Base-by-base conservation (phyloP, 92 coral and sea anemone genomes). In the Micromussa lordhowensis region DNA sequence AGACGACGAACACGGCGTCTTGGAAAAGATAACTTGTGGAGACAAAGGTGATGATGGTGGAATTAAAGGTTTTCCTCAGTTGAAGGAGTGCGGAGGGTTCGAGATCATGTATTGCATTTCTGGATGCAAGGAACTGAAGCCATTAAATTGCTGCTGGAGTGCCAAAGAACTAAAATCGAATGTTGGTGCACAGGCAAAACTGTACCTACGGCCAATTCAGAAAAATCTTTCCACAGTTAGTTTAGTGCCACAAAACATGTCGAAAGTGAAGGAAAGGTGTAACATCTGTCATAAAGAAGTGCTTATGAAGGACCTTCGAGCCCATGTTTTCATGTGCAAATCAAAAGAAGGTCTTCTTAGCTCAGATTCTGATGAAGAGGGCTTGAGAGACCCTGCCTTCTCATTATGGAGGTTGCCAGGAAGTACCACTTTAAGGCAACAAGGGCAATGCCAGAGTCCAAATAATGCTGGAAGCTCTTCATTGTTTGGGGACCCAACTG, bases 51-150 rank as follows among this genome's bases (percentile, higher is more conserved):
- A 89, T 48, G 79, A 92, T 74, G 95, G 93, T 16, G 85, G 82
- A 57, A 32, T 57, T 22, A 77, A 81, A 63, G 95, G 91, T 58
- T 89, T 89, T 40, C 92, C 92, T 22, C 72, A 82, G 57, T 86
- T 89, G 66, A 85, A 86, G 76, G 85, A 86, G 9, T 89, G 82
- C 0, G 95, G 95, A 54, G 92, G 89, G 19, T 92, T 92, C 72
- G 92, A 92, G 72, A 55, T 92, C 21, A 77, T 88, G 87, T 38
- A 57, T 61, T 92, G 95, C 74, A 66, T 78, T n/a, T 57, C 82
- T 1, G 77, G 81, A 10, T 54, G 88, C 78, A 89, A 85, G 53
- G 87, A 85, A 26, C 88, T 92, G 40, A 85, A 49, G 19, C 73
- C 88, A 34, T 26, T 92, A 11, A 84, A 71, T 26, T 86, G 89